Base-by-base conservation (phyloP, 2,888 invertebrate species). In the Hirtodrosophila confusa region DNA sequence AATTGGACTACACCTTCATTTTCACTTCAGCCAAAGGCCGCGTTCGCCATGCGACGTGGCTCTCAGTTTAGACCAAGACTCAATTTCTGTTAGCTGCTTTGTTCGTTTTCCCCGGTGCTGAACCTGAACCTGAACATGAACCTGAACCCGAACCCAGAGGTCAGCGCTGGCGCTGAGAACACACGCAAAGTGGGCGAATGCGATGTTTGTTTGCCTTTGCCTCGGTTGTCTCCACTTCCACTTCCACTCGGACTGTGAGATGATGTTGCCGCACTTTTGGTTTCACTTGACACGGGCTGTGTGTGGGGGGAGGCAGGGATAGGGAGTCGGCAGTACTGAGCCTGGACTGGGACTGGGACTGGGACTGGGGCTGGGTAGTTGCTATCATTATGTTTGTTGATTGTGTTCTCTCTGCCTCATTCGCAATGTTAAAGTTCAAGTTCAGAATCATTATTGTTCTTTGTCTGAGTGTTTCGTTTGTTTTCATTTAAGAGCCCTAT, bases 1-100 rank as follows among this genome's bases (percentile, higher is more conserved):
- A 89, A 88, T 88, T 89, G 88, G 88, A 88, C 89, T 89, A 87
- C 88, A 88, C 89, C 88, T 88, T 87, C 88, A 82, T 82, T 88
- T 88, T 88, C 84, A 84, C 86, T 84, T 84, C 66, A 64, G 49
- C 53, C 63, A 69, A 75, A 72, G 57, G 53, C 75, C 64, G 77
- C 57, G 35, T 35, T 47, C 8, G 36, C 33, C 44, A 33, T 40
- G 33, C 31, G 35, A 39, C 49, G 41, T 44, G 33, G 55, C 51
- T 47, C 41, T 17, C 29, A 2, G 56, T 51, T 54, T 36, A 53
- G 58, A 49, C 68, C 31, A 31, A 58, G 63, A 63, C 64, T 63
- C 60, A 63, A 69, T 73, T 55, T 58, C 63, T 63, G 62, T 56
- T 50, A 53, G 48, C 51, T 57, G 37, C n/a, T 17, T 50, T 27